phyloP scores from a whole-genome alignment of 2,113 vertebrate species.

The Hemibagrus wyckioides region DNA sequence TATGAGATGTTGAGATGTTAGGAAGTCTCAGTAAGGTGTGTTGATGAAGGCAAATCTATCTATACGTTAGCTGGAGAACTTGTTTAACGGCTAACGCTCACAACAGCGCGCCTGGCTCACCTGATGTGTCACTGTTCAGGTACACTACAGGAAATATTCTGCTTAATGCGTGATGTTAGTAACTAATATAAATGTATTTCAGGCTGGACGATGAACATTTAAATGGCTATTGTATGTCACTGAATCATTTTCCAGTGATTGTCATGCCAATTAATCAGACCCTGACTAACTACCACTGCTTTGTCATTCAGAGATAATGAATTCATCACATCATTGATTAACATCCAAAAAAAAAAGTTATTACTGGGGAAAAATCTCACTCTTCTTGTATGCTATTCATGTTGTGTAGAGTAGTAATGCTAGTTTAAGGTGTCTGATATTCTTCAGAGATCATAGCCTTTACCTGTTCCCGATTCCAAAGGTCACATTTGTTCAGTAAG shows the following conservation, averaged over 20 bases:
- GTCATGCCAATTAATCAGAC: not conserved
- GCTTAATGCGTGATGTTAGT: too few relatives aligned
- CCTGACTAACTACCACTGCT: not conserved
- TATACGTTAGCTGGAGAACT: constrained; percentile 7
- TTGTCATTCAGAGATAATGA: not conserved
- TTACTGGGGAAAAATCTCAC: not conserved
- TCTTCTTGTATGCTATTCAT: not conserved
- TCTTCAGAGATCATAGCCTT: not conserved
- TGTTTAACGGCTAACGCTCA: not conserved
- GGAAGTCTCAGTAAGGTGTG: not conserved
- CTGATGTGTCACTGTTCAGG: not conserved
- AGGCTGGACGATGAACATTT: not conserved
- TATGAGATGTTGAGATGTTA: not conserved
- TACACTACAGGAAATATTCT: not conserved
- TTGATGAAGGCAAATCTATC: not conserved
- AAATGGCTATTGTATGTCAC: not conserved
- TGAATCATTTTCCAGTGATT: not conserved
- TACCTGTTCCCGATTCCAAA: not conserved
- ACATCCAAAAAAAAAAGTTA: not conserved
- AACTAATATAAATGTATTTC: not conserved
- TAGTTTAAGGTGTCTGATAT: not conserved
- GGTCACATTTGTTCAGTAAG: not conserved
- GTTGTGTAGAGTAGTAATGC: not conserved
- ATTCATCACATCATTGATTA: not conserved
- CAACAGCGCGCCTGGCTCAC: not conserved